A percentile compares a stretch with the other conserved stretches of the same genome.
Conservation (phyloP, 2,797 vertebrate genomes). For the Peromyscus melanophrys region DNA sequence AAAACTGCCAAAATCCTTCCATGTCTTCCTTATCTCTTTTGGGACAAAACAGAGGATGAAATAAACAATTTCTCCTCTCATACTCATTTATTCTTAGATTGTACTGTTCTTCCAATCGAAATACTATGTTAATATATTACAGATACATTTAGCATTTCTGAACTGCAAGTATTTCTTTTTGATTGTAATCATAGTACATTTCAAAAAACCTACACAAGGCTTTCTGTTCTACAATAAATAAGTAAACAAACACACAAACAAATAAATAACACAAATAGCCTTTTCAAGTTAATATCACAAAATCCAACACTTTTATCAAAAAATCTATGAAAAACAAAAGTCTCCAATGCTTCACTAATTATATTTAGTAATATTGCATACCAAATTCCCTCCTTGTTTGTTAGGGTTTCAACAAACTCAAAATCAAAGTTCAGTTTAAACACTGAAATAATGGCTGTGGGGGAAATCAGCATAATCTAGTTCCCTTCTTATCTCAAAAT, state of each 20-base stretch:
- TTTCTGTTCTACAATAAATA: neutral
- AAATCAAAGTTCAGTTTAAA: slow-evolving; percentile 5
- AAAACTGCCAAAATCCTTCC: neutral
- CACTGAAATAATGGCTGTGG: neutral
- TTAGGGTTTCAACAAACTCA: neutral
- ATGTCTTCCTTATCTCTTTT: neutral
- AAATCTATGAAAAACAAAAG: neutral
- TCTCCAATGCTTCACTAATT: neutral
- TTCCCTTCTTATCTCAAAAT: neutral
- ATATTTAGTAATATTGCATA: neutral
- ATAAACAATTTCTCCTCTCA: neutral
- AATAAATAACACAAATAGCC: neutral
- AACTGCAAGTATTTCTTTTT: neutral
- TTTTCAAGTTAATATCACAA: neutral
- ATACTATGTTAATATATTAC: neutral
- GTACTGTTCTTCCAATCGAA: neutral
- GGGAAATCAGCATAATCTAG: neutral
- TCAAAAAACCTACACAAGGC: neutral
- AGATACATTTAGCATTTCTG: neutral
- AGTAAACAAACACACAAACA: neutral
- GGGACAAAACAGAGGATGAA: neutral
- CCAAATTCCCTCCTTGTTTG: neutral
- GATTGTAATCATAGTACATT: neutral
- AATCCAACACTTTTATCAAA: neutral
- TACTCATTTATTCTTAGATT: neutral